These are phyloP conservation scores for Dolichoris vasculosae DNA, from an alignment of 1,140 invertebrate species.

Conservation along the genomic window DNA sequence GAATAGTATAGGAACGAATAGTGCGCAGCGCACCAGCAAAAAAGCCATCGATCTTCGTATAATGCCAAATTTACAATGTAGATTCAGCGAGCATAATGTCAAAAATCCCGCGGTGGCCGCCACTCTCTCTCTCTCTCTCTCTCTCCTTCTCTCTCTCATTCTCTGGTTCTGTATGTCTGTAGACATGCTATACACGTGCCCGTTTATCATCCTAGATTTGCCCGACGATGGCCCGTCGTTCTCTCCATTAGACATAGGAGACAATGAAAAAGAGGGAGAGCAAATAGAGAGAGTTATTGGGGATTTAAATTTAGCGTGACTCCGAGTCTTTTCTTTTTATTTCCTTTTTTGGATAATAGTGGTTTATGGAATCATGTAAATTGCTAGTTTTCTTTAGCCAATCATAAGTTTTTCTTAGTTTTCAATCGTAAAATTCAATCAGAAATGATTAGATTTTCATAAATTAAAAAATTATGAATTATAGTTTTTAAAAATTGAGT, in stretches of 20 bases:
- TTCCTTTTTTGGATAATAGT: neutral
- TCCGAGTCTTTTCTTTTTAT: neutral
- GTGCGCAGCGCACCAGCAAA: constrained; percentile 13
- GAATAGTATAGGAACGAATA: constrained; percentile 6
- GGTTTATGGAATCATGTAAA: neutral
- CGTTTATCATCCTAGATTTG: constrained; percentile 52
- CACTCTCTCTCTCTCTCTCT: neutral
- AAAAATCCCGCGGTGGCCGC: constrained; percentile 41
- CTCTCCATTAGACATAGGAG: constrained; percentile 45
- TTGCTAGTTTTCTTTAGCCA: neutral
- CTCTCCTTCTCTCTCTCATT: neutral
- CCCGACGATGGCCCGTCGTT: constrained; percentile 40
- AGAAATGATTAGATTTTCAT: too few relatives aligned
- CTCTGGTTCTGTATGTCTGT: neutral
- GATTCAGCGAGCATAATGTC: constrained; percentile 52
- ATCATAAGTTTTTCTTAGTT: neutral
- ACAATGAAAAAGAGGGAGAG: constrained; percentile 45
- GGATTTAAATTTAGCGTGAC: constrained; percentile 45
- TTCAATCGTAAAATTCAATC: neutral
- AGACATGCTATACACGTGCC: constrained; percentile 16
- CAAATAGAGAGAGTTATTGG: constrained; percentile 48
- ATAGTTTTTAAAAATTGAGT: too few relatives aligned
- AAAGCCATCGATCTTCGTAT: constrained; percentile 54
- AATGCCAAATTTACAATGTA: constrained; percentile 54
- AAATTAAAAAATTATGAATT: too few relatives aligned